These are phyloP conservation scores for Lophotis ruficrista DNA, from an alignment of 2,113 vertebrate genomes.

Conservation along the genomic window DNA sequence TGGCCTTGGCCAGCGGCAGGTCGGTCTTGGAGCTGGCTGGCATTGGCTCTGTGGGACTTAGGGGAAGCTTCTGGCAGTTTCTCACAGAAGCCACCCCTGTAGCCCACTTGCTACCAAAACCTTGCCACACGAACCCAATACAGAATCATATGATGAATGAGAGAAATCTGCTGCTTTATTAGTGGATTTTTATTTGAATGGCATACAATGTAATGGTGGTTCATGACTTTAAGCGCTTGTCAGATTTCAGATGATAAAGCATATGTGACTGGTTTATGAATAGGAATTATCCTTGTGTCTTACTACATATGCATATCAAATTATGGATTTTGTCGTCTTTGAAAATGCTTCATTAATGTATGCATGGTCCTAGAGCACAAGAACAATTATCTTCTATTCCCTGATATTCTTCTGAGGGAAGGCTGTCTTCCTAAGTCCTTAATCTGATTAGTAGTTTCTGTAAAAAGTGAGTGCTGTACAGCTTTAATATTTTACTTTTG, in stretches of 20 bases:
- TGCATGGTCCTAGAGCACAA: background rate
- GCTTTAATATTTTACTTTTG: background rate
- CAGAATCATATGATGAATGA: background rate
- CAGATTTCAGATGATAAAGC: background rate
- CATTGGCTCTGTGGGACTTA: no score
- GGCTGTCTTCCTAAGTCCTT: conserved; percentile 11
- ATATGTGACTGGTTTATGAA: background rate
- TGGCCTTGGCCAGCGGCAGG: no score
- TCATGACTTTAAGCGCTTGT: background rate
- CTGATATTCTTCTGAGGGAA: background rate
- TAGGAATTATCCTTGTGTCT: background rate
- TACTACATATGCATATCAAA: background rate
- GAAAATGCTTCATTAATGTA: background rate
- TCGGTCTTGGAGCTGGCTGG: no score
- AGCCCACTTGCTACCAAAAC: no score
- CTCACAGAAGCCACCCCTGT: no score
- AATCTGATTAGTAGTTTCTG: conserved; percentile 44
- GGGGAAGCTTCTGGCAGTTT: no score
- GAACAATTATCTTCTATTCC: background rate
- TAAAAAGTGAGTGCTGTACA: background rate
- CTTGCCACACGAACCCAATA: no score
- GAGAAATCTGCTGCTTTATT: background rate
- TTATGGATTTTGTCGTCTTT: background rate
- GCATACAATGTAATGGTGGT: background rate
- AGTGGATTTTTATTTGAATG: background rate